These are phyloP conservation scores for Chirona hameri DNA, from an alignment of 2,888 invertebrate genomes.

Conservation along the genomic window DNA sequence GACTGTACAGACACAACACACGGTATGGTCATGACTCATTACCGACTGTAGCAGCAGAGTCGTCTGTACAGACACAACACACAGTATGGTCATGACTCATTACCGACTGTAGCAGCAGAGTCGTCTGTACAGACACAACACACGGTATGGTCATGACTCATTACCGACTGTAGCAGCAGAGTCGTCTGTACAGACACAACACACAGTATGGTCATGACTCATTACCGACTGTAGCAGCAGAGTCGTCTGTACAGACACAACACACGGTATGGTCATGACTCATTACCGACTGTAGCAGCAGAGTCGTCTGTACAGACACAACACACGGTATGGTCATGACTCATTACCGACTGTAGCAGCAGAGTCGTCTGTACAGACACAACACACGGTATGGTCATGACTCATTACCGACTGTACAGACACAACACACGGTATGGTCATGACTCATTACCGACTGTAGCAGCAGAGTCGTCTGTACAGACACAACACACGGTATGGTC, in stretches of 20 bases:
- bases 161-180: slow-evolving; percentile 1
- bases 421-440: neutral
- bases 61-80: neutral
- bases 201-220: neutral
- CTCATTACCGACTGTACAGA: neutral
- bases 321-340: neutral
- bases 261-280: neutral
- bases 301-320: neutral
- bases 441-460: neutral
- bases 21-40: neutral
- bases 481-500: neutral
- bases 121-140: neutral
- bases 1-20: neutral
- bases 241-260: neutral
- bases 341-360: slow-evolving; percentile 1
- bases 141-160: neutral
- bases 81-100: neutral
- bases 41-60: slow-evolving; percentile 6
- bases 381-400: neutral
- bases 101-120: slow-evolving; percentile 1
- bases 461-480: neutral
- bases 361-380: neutral
- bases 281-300: neutral
- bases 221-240: slow-evolving; percentile 1
- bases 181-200: neutral